phyloP scores from a whole-genome alignment of 1,140 invertebrate genomes.

The Neotoxoptera formosana region DNA sequence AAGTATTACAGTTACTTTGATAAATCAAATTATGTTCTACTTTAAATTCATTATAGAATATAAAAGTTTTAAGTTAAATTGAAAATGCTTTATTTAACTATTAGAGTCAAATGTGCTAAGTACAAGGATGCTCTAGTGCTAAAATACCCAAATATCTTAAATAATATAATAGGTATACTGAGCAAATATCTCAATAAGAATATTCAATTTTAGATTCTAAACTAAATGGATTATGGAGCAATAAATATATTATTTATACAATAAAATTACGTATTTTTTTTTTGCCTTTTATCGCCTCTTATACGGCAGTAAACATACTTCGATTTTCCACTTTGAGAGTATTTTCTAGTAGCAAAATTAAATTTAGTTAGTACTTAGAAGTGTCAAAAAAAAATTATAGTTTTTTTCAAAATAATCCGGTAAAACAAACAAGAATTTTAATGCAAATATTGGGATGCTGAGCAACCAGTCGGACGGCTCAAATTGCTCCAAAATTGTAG shows the following conservation, averaged over 20 bases:
- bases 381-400: not conserved
- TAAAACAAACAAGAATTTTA: not conserved
- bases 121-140: not conserved
- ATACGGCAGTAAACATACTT: not conserved
- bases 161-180: no score
- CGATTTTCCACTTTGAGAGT: not conserved
- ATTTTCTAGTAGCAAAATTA: not conserved
- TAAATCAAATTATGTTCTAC: conserved; percentile 16
- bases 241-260: not conserved
- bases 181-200: no score
- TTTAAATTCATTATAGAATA: not conserved
- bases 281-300: not conserved
- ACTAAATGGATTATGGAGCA: no score
- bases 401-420: not conserved
- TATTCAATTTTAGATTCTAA: no score
- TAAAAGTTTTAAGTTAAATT: not conserved
- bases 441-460: not conserved
- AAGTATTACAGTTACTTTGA: not conserved
- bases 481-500: not conserved
- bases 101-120: not conserved
- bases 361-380: not conserved
- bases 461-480: accelerated
- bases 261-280: not conserved
- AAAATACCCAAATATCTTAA: not conserved
- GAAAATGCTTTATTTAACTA: not conserved